Evolutionary conservation across 2,113 vertebrate species (phyloP).

Genomic region (Pollimyrus isidori): DNA sequence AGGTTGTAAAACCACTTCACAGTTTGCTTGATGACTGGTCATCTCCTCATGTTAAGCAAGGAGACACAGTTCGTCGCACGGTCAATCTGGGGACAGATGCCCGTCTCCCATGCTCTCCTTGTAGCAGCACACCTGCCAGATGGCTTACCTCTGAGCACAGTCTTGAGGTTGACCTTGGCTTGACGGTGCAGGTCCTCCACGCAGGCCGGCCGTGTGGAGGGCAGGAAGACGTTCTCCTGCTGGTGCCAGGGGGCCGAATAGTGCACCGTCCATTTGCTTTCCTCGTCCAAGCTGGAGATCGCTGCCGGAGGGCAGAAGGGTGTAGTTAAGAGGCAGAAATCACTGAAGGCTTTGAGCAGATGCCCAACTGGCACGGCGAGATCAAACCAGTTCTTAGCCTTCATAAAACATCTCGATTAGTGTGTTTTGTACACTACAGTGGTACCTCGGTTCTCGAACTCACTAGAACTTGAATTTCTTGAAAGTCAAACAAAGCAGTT

Average conservation of each 20-base stretch:
- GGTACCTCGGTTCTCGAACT: too few species aligned
- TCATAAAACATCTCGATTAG: not conserved
- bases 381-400: not conserved
- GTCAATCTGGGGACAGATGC: not conserved
- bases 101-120: not conserved
- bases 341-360: not conserved
- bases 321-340: not conserved
- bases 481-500: too few species aligned
- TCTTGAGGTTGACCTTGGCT: constrained; percentile 95
- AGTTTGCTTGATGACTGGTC: not conserved
- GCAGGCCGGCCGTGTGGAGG: constrained; percentile 76
- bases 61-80: not conserved
- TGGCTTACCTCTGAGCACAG: constrained; percentile 80
- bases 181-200: constrained; percentile 90
- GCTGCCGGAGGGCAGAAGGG: constrained; percentile 57
- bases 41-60: not conserved
- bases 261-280: constrained; percentile 92
- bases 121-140: not conserved
- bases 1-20: not conserved
- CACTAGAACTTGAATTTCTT: too few species aligned
- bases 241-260: constrained; percentile 92
- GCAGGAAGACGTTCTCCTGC: constrained; percentile 93
- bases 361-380: not conserved
- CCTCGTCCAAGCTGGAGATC: constrained; percentile 93
- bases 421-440: not conserved